Base-by-base conservation (phyloP, 2,113 vertebrate genomes). In the Petroica traversi region DNA sequence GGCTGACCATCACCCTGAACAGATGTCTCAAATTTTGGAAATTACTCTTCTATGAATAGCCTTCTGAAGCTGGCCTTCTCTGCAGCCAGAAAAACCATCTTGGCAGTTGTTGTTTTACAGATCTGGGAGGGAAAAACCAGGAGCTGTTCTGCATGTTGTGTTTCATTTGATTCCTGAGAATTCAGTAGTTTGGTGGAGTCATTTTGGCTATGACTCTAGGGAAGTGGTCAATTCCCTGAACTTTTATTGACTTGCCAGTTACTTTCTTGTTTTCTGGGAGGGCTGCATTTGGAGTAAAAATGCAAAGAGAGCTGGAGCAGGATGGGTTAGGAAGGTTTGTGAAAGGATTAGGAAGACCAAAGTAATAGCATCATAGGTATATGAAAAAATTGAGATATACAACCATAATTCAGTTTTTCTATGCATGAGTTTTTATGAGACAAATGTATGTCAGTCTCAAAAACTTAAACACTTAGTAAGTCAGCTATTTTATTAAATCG, bases 11-110 rank as follows among this genome's bases (percentile, higher is more conserved):
- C 82, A 79, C 34, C 31, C 85, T 25, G 36, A 57, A 43, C 23
- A 51, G 57, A 95, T 91, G 93, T 92, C 73, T 95, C 77, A 82
- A 45, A 87, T 87, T 78, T 94, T 91, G 74, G 63, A 94, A 96
- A 87, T 82, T 78, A 12, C 52, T 84, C 6, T 61, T 85, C 71
- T 79, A 61, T 94, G 84, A 91, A 95, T 89, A 84, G 62, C 55
- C 25, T 75, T 85, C 52, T 81, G 68, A 89, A 63, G 68, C 64
- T 84, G 54, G 17, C 38, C 76, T 67, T 81, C 43, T 72, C 45
- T 57, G 45, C 33, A 49, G 61, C 48, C 73, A 89, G 77, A 62
- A 95, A 79, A 81, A 15, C 3, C 43, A 31, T 82, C 63, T 73
- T 67, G 78, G 29, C 80, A 43, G 33, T 12, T 91, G 74, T 7